These are phyloP conservation scores for Chionoecetes opilio DNA, from an alignment of 1,140 invertebrate genomes.

Conservation along the genomic window DNA sequence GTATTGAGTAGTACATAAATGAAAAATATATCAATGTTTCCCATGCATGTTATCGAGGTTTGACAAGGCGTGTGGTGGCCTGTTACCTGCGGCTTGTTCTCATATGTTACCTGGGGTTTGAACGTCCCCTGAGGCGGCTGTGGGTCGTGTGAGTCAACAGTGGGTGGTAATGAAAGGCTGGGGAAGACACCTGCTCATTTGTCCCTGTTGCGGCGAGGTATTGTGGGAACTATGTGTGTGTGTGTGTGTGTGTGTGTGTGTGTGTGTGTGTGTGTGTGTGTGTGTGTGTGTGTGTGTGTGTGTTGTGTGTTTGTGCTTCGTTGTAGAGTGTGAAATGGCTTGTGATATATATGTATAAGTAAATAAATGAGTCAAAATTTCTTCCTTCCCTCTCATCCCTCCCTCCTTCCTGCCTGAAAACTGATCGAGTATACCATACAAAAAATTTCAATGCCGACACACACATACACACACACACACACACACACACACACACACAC, in stretches of 20 bases:
- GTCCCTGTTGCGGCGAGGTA: background rate
- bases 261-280: slow-evolving; percentile 12
- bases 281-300: slow-evolving; percentile 6
- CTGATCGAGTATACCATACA: background rate
- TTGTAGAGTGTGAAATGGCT: background rate
- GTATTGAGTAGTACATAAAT: no score
- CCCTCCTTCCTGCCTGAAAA: background rate
- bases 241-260: slow-evolving; percentile 25
- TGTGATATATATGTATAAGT: no score
- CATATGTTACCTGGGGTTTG: background rate
- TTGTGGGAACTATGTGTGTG: background rate
- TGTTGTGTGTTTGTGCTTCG: background rate
- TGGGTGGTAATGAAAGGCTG: background rate
- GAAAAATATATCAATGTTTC: no score
- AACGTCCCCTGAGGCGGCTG: background rate
- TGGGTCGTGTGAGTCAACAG: background rate
- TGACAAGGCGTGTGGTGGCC: background rate
- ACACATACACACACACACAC: background rate
- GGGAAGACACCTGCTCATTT: background rate
- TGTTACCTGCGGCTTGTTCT: background rate
- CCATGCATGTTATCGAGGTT: no score
- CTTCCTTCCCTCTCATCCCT: no score
- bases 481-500: slow-evolving; percentile 27
- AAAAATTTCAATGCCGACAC: no score
- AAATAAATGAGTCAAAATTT: no score